A percentile compares a stretch with the other conserved stretches of the same genome.
phyloP scores from a whole-genome alignment of 1,140 invertebrate genomes.

The Phocides pigmalion region DNA sequence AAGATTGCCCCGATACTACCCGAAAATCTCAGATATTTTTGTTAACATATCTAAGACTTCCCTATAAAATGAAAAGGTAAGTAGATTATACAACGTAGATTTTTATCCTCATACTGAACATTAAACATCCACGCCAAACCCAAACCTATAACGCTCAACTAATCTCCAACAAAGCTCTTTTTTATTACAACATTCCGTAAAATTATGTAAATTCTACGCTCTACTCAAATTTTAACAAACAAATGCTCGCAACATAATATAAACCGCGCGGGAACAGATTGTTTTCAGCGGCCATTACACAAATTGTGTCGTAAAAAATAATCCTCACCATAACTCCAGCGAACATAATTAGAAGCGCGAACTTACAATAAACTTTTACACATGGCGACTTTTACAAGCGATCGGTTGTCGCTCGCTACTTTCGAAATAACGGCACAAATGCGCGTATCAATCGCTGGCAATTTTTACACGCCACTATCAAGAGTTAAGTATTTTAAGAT shows the following conservation, averaged over 20 bases:
- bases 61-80: no score
- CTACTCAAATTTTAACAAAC: slow-evolving; percentile 32
- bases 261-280: slow-evolving; percentile 33
- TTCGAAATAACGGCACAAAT: no score
- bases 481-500: no score
- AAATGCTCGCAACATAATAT: slow-evolving; percentile 28
- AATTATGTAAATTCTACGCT: slow-evolving; percentile 31
- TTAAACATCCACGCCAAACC: no score
- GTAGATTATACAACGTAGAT: no score
- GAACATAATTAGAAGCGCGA: slow-evolving; percentile 30
- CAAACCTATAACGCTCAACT: slow-evolving; percentile 17
- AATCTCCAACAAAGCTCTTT: slow-evolving; percentile 26
- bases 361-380: slow-evolving; percentile 22
- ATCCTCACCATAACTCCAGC: slow-evolving; percentile 23
- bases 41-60: no score
- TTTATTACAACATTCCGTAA: slow-evolving; percentile 29
- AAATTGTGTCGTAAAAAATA: slow-evolving; percentile 36
- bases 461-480: no score
- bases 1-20: no score
- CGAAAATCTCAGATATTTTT: no score
- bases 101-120: no score
- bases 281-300: slow-evolving; percentile 31
- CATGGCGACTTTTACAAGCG: background rate
- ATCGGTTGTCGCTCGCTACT: no score
- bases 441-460: no score